These are phyloP conservation scores for Meloidogyne exigua DNA, from an alignment of 1,140 invertebrate genomes.

Conservation along the genomic window DNA sequence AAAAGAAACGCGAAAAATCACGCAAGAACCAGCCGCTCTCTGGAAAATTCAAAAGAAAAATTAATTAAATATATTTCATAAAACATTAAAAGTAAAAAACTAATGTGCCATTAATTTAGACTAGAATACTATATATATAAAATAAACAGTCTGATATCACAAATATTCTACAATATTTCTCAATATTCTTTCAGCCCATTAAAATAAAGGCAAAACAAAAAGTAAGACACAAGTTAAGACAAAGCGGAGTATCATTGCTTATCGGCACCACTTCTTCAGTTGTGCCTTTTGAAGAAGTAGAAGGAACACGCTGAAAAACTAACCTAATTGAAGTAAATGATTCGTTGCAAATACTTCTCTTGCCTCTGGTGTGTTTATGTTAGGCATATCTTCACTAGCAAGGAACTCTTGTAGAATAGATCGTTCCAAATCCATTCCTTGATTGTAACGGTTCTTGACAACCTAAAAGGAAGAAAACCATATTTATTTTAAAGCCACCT, in stretches of 20 bases:
- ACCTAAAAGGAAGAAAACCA: constrained; percentile 2
- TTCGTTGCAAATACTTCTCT: constrained; percentile 53
- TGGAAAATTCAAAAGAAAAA: background rate
- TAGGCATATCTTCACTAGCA: constrained; percentile 48
- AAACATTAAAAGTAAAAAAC: background rate
- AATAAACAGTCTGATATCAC: no score
- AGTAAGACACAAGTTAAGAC: no score
- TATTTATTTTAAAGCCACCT: no score
- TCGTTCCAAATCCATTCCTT: constrained; percentile 44
- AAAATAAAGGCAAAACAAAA: no score
- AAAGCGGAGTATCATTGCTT: no score
- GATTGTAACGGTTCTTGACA: constrained; percentile 55
- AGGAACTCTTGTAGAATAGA: constrained; percentile 57
- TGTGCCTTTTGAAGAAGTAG: no score
- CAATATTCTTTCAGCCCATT: no score
- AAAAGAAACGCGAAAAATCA: background rate
- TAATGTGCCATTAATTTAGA: no score
- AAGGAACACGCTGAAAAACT: constrained; percentile 30
- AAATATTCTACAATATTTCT: no score
- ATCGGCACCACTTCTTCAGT: no score
- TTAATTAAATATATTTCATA: background rate
- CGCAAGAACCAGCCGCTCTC: background rate
- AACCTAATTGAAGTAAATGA: constrained; percentile 54
- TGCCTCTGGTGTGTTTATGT: constrained; percentile 37
- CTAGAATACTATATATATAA: no score